Base-by-base conservation (phyloP, 2,888 invertebrate genomes). In the Torymus aiolomorphi region DNA sequence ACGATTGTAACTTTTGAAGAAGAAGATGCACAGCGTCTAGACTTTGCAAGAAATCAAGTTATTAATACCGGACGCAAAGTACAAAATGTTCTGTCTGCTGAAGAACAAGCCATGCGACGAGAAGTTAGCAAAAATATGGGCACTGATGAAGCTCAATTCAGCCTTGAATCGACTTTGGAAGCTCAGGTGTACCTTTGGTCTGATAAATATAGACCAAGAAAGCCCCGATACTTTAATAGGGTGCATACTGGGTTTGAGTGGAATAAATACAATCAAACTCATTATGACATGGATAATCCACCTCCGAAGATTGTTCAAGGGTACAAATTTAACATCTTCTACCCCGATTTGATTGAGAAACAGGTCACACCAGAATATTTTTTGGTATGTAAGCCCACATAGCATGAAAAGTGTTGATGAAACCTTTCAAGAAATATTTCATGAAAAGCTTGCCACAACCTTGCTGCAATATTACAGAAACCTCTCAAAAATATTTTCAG, bases 191-290 rank as follows among this genome's bases (percentile, higher is more conserved):
- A 97, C 87, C 91, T 97, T 49, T 99, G 99, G 97, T 97, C 98
- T 0, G 99, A 99, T 91, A 99, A 99, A 91, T 99, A 99, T 91
- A 92, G 99, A 13, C 99, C 99, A 0, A 91, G 99, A 66, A 99
- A 99, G 89, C 99, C 99, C 0, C 91, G 99, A 20, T 99, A 99
- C 91, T 98, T 99, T 92, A 99, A 99, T 92, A 93, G 97, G 77
- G 97, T 97, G 3, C 97, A 97, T 89, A 97, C 97, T 0, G 99
- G 99, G 16, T 99, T 99, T 91, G 99, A 99, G 88, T 99, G 99
- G 99, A 99, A 99, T 92, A 99, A 99, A 91, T 99, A 99, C 92
- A 99, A 99, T 92, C 99, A 99, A 92, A 99, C 99, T 1, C 99
- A 99, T 92, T 99, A 99, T 91, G 99, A 99, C 91, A 98, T 99